A percentile compares a stretch with the other conserved stretches of the same genome.
Evolutionary conservation across 2,888 invertebrate species (phyloP).

Genomic region (Lasioglossum lativentre): DNA sequence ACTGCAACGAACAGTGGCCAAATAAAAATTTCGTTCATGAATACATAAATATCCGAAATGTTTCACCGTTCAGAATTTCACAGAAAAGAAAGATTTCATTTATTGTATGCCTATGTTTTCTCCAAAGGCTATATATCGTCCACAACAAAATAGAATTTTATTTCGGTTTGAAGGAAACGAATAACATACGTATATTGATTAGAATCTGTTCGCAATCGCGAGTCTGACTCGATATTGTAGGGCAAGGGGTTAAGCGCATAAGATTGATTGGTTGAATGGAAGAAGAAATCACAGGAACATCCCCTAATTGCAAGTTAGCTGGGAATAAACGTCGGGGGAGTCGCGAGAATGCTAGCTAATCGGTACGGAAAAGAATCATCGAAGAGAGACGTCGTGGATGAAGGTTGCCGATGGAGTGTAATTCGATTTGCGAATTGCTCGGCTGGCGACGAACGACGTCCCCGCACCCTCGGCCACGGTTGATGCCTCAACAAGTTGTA

Average conservation of each 20-base stretch:
- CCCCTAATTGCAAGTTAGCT: background rate
- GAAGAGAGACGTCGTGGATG: constrained; percentile 17
- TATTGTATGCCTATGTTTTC: too few relatives aligned
- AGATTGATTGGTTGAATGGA: background rate
- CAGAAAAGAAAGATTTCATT: too few relatives aligned
- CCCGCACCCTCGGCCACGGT: constrained; percentile 64
- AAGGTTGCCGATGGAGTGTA: constrained; percentile 45
- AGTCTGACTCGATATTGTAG: background rate
- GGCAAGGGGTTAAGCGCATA: background rate
- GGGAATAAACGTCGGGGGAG: background rate
- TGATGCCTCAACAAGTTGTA: constrained; percentile 78
- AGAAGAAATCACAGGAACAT: background rate
- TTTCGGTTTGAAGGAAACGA: too few relatives aligned
- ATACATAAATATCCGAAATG: too few relatives aligned
- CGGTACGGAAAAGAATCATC: constrained; percentile 21
- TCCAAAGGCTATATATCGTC: too few relatives aligned
- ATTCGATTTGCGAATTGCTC: constrained; percentile 73
- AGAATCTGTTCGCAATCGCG: background rate
- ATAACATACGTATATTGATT: too few relatives aligned
- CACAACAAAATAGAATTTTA: too few relatives aligned
- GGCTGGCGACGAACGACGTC: constrained; percentile 47
- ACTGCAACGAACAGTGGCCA: too few relatives aligned
- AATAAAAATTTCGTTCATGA: too few relatives aligned
- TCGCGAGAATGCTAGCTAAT: background rate
- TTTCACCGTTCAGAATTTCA: too few relatives aligned